Base-by-base conservation (phyloP, 2,888 invertebrate species). In the Antheraea yamamai region DNA sequence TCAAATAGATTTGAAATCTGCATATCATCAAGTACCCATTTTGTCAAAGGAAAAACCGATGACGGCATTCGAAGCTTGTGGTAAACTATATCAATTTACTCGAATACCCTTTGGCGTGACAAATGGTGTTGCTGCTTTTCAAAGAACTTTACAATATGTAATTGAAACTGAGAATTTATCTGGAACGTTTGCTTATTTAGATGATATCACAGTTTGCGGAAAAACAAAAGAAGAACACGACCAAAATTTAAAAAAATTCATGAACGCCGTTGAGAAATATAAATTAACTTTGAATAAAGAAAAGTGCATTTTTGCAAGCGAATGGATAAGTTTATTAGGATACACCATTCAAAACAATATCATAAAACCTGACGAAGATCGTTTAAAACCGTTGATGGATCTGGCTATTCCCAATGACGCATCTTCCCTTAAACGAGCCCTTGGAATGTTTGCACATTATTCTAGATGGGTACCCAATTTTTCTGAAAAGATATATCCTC, bases 371-470 rank as follows among this genome's bases (percentile, higher is more conserved):
- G 23, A 61, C 14, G n/a, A 23, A 61, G 61, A 23, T 61, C 61
- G 23, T 23, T 61, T 61, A n/a, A n/a, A n/a, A n/a, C n/a, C 58
- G 3, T 58, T 58, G 23, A 61, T 23, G 61, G 61, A 61, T 23
- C 23, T 61, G 23, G 6, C 23, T 23, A 7, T 61, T 61, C 61
- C 23, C 6, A 61, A 61, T 8, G 23, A 7, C 23, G 8, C 23
- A 23, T 61, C 61, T 61, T 61, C 23, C 61, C 7, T 58, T 73
- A 61, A 55, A 35, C 70, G n/a, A n/a, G n/a, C n/a, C n/a, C n/a
- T n/a, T n/a, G n/a, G n/a, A n/a, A n/a, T 7, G 18, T 35, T 16
- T 2, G 30, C 30, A 35, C 76, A 39, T 77, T 79, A 52, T 76
- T 76, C 64, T 76, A 76, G 20, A 70, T 70, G 70, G 70, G n/a